phyloP scores from a whole-genome alignment of 2,888 invertebrate species.

The Frankliniella intonsa region DNA sequence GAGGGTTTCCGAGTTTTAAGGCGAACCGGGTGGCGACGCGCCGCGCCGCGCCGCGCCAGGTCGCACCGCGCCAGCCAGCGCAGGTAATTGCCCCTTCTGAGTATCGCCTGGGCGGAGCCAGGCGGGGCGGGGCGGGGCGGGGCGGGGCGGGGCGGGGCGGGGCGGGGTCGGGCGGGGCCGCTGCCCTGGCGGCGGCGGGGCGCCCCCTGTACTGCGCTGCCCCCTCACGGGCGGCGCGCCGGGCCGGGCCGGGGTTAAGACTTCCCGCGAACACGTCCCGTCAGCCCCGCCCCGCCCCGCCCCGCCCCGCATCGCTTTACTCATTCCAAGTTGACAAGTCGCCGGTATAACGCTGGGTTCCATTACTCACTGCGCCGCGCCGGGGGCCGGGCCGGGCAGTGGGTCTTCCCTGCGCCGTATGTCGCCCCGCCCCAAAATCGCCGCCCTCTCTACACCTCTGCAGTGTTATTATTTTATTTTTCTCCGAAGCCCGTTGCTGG shows the following conservation, averaged over 20 bases:
- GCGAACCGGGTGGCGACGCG: background rate
- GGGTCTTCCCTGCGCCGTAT: background rate
- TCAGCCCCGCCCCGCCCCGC: background rate
- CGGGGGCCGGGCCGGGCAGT: background rate
- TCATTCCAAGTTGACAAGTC: background rate
- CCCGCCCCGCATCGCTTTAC: background rate
- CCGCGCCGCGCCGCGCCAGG: background rate
- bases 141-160: background rate
- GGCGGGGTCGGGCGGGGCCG: background rate
- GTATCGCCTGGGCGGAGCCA: background rate
- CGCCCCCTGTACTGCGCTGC: background rate
- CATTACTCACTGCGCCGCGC: background rate
- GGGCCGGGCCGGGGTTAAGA: background rate
- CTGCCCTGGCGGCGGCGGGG: background rate
- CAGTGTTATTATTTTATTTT: background rate
- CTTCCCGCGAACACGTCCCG: background rate
- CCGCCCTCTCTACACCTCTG: background rate
- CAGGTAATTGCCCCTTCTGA: background rate
- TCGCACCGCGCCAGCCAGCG: background rate
- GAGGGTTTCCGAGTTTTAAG: background rate
- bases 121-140: background rate
- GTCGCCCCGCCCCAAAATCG: background rate
- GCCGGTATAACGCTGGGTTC: background rate
- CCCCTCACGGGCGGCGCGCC: background rate
- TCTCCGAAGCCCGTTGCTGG: background rate